Conservation (phyloP, 2,797 vertebrate genomes). For the Sus cebifrons region DNA sequence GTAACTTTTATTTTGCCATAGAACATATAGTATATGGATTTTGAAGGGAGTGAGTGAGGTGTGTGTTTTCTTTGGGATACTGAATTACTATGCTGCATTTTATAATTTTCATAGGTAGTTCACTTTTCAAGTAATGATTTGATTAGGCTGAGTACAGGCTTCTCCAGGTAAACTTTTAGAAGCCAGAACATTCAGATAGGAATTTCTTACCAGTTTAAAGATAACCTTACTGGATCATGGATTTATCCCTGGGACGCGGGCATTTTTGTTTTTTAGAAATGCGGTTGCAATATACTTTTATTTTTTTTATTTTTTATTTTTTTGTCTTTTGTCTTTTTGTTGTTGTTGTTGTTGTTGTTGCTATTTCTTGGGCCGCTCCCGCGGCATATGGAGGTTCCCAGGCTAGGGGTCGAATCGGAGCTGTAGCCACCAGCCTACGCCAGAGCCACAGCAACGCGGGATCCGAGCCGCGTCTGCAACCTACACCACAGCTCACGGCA, state of each 20-base stretch:
- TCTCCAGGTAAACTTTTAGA: conserved; percentile 61
- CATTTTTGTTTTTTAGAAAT: conserved; percentile 76
- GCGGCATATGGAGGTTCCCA: no score
- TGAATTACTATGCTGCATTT: conserved; percentile 57
- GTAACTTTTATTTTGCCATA: conserved; percentile 60
- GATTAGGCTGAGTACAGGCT: conserved; percentile 8
- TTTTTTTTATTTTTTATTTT: no score
- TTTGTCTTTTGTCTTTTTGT: no score
- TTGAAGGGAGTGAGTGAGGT: not conserved
- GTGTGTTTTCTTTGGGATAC: conserved; percentile 29
- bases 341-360: no score
- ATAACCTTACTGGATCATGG: not conserved
- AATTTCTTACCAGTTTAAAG: conserved; percentile 73
- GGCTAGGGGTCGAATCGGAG: no score
- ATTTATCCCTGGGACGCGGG: conserved; percentile 33
- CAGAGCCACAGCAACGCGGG: no score
- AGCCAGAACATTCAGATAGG: conserved; percentile 61
- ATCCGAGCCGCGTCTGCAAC: no score
- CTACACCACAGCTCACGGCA: no score
- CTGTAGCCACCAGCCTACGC: no score
- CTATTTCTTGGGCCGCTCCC: no score
- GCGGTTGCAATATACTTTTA: conserved; percentile 86
- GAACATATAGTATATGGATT: conserved; percentile 45
- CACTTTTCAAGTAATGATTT: conserved; percentile 59
- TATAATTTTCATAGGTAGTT: conserved; percentile 22